Percentiles rank a stretch among this genome's conserved stretches.
Evolutionary conservation across 2,797 vertebrate genomes (phyloP).

Genomic region (Petrocephalus sullivani): DNA sequence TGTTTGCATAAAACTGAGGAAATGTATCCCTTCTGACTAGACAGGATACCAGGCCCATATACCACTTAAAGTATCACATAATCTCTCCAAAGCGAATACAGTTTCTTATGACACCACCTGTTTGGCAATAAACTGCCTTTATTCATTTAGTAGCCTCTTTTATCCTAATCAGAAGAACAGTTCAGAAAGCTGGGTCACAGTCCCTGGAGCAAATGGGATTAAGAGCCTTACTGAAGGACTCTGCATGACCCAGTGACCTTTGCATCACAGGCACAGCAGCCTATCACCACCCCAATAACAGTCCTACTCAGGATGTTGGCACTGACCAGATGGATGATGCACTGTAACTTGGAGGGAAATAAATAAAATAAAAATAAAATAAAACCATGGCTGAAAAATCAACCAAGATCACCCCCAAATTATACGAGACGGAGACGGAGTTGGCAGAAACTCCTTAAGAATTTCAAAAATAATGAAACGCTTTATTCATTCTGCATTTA

Average conservation of each 20-base stretch:
- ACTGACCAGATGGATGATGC: background rate
- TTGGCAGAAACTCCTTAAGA: slow-evolving; percentile 20
- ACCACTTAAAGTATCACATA: background rate
- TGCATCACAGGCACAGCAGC: background rate
- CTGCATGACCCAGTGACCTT: background rate
- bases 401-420: slow-evolving; percentile 11
- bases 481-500: slow-evolving; percentile 32
- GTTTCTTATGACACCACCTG: background rate
- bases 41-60: background rate
- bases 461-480: slow-evolving; percentile 34
- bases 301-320: background rate
- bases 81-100: no score
- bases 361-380: background rate
- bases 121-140: background rate
- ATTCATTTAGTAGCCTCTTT: background rate
- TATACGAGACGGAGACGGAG: background rate
- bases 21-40: background rate
- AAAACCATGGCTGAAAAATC: slow-evolving; percentile 2
- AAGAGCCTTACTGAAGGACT: background rate
- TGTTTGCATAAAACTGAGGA: background rate
- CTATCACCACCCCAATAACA: background rate
- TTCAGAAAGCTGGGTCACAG: background rate
- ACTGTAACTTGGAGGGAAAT: background rate
- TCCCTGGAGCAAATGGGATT: background rate
- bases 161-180: background rate